Base-by-base conservation (phyloP, 2,113 vertebrate genomes). In the Felis chaus region DNA sequence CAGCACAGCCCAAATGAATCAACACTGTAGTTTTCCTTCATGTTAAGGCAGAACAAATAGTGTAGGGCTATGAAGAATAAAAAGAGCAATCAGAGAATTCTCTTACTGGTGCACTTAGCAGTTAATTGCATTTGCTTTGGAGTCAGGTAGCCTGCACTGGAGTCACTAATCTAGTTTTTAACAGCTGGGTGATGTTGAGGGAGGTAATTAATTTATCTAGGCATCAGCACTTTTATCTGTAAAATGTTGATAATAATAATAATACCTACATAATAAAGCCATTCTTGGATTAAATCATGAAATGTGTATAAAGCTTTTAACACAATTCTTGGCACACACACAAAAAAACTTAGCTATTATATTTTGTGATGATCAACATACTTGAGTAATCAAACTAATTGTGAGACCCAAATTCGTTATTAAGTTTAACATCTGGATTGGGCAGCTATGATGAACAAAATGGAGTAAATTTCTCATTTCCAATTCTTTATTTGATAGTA, bases 361-460 rank as follows among this genome's bases (percentile, higher is more conserved):
- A 80, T 68, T 91, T 91, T 96, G 82, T 74, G 19, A 53, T 45
- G 39, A 9, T 88, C 66, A 96, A 89, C 29, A 83, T 89, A 96
- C 14, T 68, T 92, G 41, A 66, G 55, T 89, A 94, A 61, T 80
- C 63, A 95, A 87, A 95, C 57, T 83, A 86, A 79, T 83, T 68
- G 63, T 80, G 23, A 88, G 94, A 81, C 10, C 29, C 50, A 93
- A 94, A 80, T 91, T 83, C 11, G 57, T 29, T 65, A 83, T 55
- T 81, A 92, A 84, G 16, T 45, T 65, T 89, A 66, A 79, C 11
- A 29, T 39, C 79, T 93, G 7, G 18, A 89, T 96, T 36, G 57
- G 41, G 53, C 23, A 93, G 4, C 11, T 84, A 31, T 45, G 6
- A 68, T 66, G 41, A 96, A 68, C 25, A 93, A 57, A 90, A 94